Evolutionary conservation across 2,888 invertebrate species (phyloP).

Genomic region (Apamea sordens): DNA sequence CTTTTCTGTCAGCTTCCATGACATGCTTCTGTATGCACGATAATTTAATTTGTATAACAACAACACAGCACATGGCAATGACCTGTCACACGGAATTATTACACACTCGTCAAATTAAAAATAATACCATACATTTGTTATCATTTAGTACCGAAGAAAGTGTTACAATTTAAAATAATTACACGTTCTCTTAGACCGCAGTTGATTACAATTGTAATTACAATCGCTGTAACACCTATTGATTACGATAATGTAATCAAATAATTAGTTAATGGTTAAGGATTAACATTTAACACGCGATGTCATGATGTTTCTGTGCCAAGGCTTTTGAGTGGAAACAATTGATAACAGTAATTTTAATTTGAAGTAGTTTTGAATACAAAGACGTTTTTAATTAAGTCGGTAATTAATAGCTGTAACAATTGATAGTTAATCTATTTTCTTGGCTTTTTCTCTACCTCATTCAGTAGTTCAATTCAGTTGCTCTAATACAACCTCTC

Average conservation of each 20-base stretch:
- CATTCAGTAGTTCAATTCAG: neutral
- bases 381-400: constrained; percentile 37
- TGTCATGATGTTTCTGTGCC: constrained; percentile 60
- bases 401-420: constrained; percentile 9
- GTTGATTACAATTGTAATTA: constrained; percentile 48
- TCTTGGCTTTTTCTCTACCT: constrained; percentile 1
- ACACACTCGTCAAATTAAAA: constrained; percentile 19
- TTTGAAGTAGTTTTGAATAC: constrained; percentile 39
- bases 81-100: constrained; percentile 36
- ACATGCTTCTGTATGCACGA: neutral
- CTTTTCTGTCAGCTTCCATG: neutral
- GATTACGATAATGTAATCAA: constrained; percentile 55
- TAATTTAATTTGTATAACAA: constrained; percentile 26
- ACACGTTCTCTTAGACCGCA: constrained; percentile 31
- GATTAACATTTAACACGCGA: constrained; percentile 52
- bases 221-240: constrained; percentile 52
- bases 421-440: constrained; percentile 14
- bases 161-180: constrained; percentile 36
- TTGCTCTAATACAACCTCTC: neutral
- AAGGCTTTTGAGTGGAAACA: constrained; percentile 56
- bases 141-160: constrained; percentile 35
- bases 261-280: constrained; percentile 55
- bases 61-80: constrained; percentile 30
- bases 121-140: constrained; percentile 23
- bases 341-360: constrained; percentile 38